phyloP scores from a whole-genome alignment of 64 coral and sea anemone species.

The Stichodactyla helianthus region DNA sequence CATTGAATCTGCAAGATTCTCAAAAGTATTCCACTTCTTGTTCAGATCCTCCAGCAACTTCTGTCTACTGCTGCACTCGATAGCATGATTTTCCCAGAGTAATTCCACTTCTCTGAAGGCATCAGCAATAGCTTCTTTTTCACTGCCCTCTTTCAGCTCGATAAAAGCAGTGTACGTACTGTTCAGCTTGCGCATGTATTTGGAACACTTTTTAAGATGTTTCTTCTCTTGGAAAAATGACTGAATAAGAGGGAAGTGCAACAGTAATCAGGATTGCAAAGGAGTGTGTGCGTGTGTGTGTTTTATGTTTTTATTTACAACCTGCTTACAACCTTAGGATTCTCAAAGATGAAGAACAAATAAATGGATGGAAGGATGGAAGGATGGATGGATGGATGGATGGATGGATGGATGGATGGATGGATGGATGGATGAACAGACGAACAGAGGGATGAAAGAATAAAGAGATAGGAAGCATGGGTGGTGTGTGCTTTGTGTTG shows the following conservation, averaged over 20 bases:
- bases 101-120: conserved; percentile 53
- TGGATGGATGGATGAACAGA: no score
- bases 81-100: conserved; percentile 38
- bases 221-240: conserved; percentile 74
- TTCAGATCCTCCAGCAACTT: conserved; percentile 70
- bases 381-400: no score
- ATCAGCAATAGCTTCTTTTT: conserved; percentile 44
- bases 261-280: not conserved
- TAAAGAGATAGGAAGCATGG: no score
- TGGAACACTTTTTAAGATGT: conserved; percentile 63
- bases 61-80: conserved; percentile 29
- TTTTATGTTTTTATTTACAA: no score
- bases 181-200: conserved; percentile 48
- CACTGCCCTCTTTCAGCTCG: conserved; percentile 19
- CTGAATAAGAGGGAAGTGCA: conserved; percentile 19
- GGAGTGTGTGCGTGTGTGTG: no score
- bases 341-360: no score
- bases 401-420: no score
- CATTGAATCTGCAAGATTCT: conserved; percentile 49
- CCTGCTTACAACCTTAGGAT: no score
- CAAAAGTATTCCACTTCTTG: conserved; percentile 77
- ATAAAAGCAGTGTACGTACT: conserved; percentile 29
- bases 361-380: no score
- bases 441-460: no score
- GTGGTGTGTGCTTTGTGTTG: no score